phyloP scores from a whole-genome alignment of 1,140 invertebrate genomes.

The Caerostris extrusa region DNA sequence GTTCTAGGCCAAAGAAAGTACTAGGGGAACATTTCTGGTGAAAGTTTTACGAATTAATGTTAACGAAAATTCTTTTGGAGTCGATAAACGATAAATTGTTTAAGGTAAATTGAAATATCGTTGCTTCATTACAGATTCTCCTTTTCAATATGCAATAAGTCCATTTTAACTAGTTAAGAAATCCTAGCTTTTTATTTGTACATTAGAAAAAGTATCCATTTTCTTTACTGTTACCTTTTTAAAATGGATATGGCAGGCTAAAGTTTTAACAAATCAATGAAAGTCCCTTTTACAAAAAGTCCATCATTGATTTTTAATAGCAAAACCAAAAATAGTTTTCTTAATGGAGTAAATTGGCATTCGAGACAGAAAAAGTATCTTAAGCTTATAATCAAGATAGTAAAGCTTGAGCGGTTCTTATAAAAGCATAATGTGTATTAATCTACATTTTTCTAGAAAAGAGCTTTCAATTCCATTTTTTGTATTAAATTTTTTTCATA shows the following conservation, averaged over 20 bases:
- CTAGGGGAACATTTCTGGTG: too few relatives aligned
- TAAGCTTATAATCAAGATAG: background rate
- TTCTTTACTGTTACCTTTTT: background rate
- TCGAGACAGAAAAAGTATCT: background rate
- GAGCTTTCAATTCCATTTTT: too few relatives aligned
- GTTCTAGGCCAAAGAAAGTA: too few relatives aligned
- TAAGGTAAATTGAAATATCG: background rate
- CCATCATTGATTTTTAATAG: background rate
- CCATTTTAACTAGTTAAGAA: slow-evolving; percentile 14
- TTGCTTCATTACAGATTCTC: background rate
- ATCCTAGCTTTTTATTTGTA: background rate
- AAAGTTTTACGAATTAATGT: too few relatives aligned
- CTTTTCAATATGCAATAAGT: background rate
- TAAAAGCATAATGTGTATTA: background rate
- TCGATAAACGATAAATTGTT: too few relatives aligned
- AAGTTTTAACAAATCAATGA: background rate
- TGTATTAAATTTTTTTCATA: too few relatives aligned
- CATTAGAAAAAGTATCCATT: background rate
- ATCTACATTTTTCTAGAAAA: too few relatives aligned
- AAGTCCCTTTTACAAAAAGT: background rate
- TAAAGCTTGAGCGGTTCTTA: background rate
- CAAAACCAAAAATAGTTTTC: background rate
- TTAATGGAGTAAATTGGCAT: background rate
- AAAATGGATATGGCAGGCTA: background rate
- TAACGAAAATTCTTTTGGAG: too few relatives aligned